phyloP scores from a whole-genome alignment of 2,888 invertebrate genomes.

The Lobophora halterata region DNA sequence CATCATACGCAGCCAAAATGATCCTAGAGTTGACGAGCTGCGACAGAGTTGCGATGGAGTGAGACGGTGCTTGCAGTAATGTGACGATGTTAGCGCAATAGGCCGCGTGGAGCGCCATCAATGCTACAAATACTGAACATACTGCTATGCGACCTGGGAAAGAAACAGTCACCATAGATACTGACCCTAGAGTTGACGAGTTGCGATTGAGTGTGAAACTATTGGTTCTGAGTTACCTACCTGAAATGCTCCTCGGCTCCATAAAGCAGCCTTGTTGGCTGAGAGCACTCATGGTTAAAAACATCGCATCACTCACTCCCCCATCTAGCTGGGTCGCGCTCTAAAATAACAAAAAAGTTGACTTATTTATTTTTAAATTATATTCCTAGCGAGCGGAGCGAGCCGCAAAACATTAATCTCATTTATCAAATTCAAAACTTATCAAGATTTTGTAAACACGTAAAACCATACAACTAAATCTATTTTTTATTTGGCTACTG shows the following conservation, averaged over 20 bases:
- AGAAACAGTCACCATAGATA: neutral
- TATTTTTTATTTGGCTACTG: no score
- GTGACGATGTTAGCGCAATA: slow-evolving; percentile 86
- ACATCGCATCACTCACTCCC: slow-evolving; percentile 61
- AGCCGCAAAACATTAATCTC: no score
- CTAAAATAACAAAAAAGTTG: slow-evolving; percentile 27
- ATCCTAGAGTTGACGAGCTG: slow-evolving; percentile 81
- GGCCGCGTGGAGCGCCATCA: slow-evolving; percentile 82
- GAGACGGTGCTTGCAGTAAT: slow-evolving; percentile 82
- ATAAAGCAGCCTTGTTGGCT: slow-evolving; percentile 80
- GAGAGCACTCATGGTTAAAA: slow-evolving; percentile 77
- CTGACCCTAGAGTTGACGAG: no score
- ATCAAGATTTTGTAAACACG: no score
- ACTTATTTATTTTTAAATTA: no score
- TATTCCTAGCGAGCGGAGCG: no score
- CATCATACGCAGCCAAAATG: slow-evolving; percentile 80
- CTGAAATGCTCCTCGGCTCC: slow-evolving; percentile 61
- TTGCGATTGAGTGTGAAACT: no score
- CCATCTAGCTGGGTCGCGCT: slow-evolving; percentile 49
- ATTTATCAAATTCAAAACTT: no score
- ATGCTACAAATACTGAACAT: slow-evolving; percentile 52
- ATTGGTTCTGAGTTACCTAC: slow-evolving; percentile 31
- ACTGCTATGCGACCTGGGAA: slow-evolving; percentile 57
- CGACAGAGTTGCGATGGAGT: slow-evolving; percentile 75
- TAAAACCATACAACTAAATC: no score